Evolutionary conservation across 2,888 invertebrate species (phyloP).

Genomic region (Strigamia maritima): DNA sequence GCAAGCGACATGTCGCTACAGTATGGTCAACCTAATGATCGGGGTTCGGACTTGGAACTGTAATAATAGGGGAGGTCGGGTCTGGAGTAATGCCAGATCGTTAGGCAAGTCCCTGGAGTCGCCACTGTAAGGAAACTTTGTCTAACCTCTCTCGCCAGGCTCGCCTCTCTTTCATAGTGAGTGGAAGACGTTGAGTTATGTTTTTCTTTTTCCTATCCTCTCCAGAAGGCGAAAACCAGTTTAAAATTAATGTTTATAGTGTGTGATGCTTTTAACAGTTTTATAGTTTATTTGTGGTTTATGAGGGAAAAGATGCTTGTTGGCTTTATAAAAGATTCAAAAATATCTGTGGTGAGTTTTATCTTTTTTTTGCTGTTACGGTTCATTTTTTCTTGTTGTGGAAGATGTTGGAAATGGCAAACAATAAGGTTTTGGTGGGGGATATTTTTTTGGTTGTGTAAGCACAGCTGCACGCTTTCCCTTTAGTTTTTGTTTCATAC

Average conservation of each 20-base stretch:
- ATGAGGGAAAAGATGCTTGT: neutral
- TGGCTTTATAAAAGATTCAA: constrained; percentile 15
- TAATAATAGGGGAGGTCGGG: neutral
- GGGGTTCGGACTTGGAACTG: constrained; percentile 15
- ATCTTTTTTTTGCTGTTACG: neutral
- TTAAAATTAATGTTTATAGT: neutral
- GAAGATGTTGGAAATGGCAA: neutral
- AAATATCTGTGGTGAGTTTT: neutral
- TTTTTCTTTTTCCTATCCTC: neutral
- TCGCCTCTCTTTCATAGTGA: neutral
- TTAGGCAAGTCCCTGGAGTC: neutral
- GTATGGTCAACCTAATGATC: constrained; percentile 7
- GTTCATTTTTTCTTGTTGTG: neutral
- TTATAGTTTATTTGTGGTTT: constrained; percentile 5
- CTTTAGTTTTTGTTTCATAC: neutral
- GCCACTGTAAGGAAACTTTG: constrained; percentile 12
- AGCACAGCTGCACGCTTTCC: neutral
- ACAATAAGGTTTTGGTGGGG: neutral
- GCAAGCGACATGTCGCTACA: neutral
- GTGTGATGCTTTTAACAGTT: constrained; percentile 16
- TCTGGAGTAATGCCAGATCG: constrained; percentile 8
- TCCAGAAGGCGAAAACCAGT: constrained; percentile 1
- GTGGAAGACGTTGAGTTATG: constrained; percentile 13
- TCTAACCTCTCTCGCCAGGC: neutral
- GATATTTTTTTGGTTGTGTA: neutral